phyloP scores from a whole-genome alignment of 2,113 vertebrate genomes.

The Stigmatopora nigra region DNA sequence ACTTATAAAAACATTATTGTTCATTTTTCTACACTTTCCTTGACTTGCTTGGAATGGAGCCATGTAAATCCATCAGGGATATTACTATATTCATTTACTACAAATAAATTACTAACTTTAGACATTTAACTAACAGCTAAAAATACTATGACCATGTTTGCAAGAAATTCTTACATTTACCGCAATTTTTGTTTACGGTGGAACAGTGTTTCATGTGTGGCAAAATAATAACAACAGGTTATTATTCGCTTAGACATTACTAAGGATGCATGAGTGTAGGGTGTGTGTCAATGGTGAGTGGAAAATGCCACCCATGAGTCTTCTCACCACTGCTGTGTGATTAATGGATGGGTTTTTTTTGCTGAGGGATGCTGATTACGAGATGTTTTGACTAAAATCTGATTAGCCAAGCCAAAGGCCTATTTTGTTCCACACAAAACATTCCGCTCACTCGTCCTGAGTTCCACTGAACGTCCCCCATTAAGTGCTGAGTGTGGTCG shows the following conservation, averaged over 20 bases:
- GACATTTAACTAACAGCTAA: constrained; percentile 55
- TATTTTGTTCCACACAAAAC: constrained; percentile 70
- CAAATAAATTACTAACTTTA: constrained; percentile 52
- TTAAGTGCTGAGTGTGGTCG: constrained; percentile 61
- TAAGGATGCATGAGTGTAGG: constrained; percentile 30
- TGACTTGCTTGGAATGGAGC: constrained; percentile 43
- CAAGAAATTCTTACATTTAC: neutral
- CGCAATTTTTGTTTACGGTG: constrained; percentile 39
- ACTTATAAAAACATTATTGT: constrained; percentile 54
- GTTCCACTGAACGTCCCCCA: constrained; percentile 59
- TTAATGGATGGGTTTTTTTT: constrained; percentile 66
- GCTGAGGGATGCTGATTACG: constrained; percentile 66
- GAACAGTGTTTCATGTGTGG: constrained; percentile 55
- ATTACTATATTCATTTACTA: constrained; percentile 57
- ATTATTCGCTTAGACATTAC: constrained; percentile 47
- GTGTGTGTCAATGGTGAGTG: constrained; percentile 25
- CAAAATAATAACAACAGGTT: constrained; percentile 54
- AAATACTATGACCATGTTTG: constrained; percentile 49
- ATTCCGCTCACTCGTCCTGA: constrained; percentile 62
- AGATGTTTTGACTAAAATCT: constrained; percentile 68
- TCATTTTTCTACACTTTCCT: constrained; percentile 36
- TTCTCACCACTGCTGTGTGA: constrained; percentile 60
- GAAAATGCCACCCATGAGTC: constrained; percentile 68
- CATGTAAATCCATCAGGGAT: constrained; percentile 44
- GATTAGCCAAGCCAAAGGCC: constrained; percentile 69